Base-by-base conservation (phyloP, 2,113 vertebrate genomes). In the Clarias magur region DNA sequence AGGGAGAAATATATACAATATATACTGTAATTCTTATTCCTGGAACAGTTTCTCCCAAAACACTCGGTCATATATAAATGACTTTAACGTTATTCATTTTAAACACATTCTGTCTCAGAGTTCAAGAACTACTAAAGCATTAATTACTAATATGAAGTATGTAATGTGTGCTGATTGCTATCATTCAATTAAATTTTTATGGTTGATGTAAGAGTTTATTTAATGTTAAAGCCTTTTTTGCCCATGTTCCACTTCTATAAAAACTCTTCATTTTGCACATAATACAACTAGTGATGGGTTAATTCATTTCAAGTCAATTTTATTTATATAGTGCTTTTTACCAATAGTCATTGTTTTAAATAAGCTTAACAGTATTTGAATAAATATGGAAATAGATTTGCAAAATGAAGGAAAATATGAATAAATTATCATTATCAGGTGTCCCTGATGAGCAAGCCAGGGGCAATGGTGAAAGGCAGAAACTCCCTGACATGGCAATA, bases 51-150 rank as follows among this genome's bases (percentile, higher is more conserved):
- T 87, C 48, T 88, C 89, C 87, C 86, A 88, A 57, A 82, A 80
- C 80, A 88, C 60, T 79, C 79, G 85, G 83, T 73, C 88, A 89
- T n/a, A 83, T 84, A 67, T 38, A 62, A 81, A 60, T 83, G 82
- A 88, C 25, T 83, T 87, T 86, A 86, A 82, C 60, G 82, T 84
- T 9, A 78, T 82, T 89, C 8, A 84, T 80, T 73, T 62, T 54
- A 48, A 80, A 23, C 73, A 48, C 12, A 38, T 59, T 80, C 48
- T 75, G 78, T 85, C 84, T 80, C 75, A 76, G 34, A 70, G 30
- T 42, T 83, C 27, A 83, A 62, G 48, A 38, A 76, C 57, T 78
- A 87, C 81, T 67, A 67, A 83, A 87, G n/a, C 73, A 65, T 83
- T 80, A 80, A 68, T 59, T 65, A 87, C 72, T 87, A 87, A 87